Evolutionary conservation across 2,797 vertebrate species (phyloP).

Genomic region (Mareca strepera): DNA sequence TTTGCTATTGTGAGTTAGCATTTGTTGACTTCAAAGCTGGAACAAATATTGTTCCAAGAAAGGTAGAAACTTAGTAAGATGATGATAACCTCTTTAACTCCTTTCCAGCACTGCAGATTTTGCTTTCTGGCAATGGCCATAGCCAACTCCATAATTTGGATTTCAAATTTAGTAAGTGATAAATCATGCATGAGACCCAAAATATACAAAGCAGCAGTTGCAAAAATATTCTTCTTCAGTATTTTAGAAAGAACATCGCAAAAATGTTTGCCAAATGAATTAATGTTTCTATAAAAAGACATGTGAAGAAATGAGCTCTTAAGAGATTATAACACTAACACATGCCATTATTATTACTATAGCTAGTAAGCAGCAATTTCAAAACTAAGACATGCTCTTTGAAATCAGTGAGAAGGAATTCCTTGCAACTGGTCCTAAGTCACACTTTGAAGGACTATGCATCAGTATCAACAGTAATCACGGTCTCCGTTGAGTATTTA

Average conservation of each 20-base stretch:
- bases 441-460: not conserved
- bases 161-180: conserved; percentile 78
- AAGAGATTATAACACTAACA: conserved; percentile 39
- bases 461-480: not conserved
- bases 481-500: conserved; percentile 20
- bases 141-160: conserved; percentile 74
- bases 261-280: conserved; percentile 62
- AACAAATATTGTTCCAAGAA: conserved; percentile 26
- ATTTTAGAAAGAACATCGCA: conserved; percentile 67
- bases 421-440: conserved; percentile 1
- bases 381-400: not conserved
- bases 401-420: conserved; percentile 29
- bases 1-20: conserved; percentile 55
- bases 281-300: conserved; percentile 69
- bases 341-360: conserved; percentile 54
- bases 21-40: conserved; percentile 33
- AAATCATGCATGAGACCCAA: conserved; percentile 77
- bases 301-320: conserved; percentile 19
- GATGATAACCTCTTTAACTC: conserved; percentile 55
- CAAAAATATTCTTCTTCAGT: conserved; percentile 63
- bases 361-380: conserved; percentile 32
- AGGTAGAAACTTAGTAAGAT: conserved; percentile 51
- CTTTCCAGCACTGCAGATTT: conserved; percentile 57
- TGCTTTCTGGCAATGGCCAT: conserved; percentile 64
- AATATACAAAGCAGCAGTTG: conserved; percentile 70